Base-by-base conservation (phyloP, 1,140 invertebrate species). In the Cylas formicarius region DNA sequence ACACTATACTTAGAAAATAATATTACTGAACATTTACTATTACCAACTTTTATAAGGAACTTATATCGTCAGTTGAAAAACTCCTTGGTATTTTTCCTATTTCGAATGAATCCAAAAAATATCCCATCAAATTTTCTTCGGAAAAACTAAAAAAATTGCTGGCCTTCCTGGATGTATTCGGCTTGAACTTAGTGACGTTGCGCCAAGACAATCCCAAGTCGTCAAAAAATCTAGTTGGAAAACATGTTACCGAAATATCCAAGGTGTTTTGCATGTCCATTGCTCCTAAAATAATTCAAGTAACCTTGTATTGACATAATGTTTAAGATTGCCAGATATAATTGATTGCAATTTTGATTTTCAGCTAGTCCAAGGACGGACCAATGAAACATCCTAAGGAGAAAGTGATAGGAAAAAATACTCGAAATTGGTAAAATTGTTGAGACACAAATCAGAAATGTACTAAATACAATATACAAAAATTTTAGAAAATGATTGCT, bases 31-130 rank as follows among this genome's bases (percentile, higher is more conserved):
- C n/a, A n/a, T n/a, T n/a, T n/a, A n/a, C n/a, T n/a, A n/a, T n/a
- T n/a, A n/a, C n/a, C n/a, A 34, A 34, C 32, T 3, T 21, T 20
- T 36, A 36, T 22, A 36, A n/a, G 0, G 22, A 11, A 32, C 22
- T 33, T 7, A 48, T 22, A 10, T 40, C 45, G n/a, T 32, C 35
- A 2, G 33, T 43, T 1, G 48, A 44, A 39, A 37, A 45, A 33
- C 48, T 50, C 21, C 40, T 50, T 29, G 18, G 38, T 9, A 39
- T 24, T 32, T 18, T 21, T 4, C 17, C 26, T 8, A n/a, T 19
- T 16, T 35, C 11, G 8, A n/a, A 14, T 31, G 48, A 44, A 38
- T 50, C 41, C 14, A 42, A 50, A 31, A 35, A 45, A 39, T 50
- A 44, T 20, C 36, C 39, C 2, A 19, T 27, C 21, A 42, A 18